phyloP scores from a whole-genome alignment of 2,113 vertebrate species.

The Quiscalus mexicanus region DNA sequence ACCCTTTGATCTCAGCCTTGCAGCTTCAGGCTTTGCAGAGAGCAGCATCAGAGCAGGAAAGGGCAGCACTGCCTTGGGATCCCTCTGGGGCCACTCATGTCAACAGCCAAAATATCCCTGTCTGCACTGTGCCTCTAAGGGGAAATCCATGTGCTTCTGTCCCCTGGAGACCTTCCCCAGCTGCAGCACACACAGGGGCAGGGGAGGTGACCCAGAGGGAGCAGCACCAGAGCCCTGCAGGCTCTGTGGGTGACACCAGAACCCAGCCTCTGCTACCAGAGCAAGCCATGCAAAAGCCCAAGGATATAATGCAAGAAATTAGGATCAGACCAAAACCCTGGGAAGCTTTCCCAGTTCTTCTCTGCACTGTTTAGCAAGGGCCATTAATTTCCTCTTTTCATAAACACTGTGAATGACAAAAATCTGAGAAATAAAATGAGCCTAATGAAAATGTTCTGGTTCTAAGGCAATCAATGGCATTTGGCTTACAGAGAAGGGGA shows the following conservation, averaged over 20 bases:
- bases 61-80: not conserved
- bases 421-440: conserved; percentile 46
- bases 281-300: not conserved
- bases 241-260: not conserved
- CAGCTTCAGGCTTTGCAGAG: not conserved
- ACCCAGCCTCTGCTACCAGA: not conserved
- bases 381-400: conserved; percentile 54
- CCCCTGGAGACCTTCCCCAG: not conserved
- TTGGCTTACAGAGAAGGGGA: not conserved
- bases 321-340: not conserved
- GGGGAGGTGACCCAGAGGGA: fast-evolving
- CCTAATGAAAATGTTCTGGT: conserved; percentile 54
- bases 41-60: not conserved
- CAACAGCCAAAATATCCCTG: not conserved
- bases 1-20: not conserved
- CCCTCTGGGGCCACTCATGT: fast-evolving
- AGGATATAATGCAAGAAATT: not conserved
- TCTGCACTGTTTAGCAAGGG: not conserved
- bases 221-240: fast-evolving
- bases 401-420: conserved; percentile 37
- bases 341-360: conserved; percentile 3
- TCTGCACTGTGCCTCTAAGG: not conserved
- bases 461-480: conserved; percentile 43
- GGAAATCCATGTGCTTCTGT: not conserved
- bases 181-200: not conserved